Evolutionary conservation across 2,113 vertebrate genomes (phyloP).

Genomic region (Sphaerodactylus townsendi): DNA sequence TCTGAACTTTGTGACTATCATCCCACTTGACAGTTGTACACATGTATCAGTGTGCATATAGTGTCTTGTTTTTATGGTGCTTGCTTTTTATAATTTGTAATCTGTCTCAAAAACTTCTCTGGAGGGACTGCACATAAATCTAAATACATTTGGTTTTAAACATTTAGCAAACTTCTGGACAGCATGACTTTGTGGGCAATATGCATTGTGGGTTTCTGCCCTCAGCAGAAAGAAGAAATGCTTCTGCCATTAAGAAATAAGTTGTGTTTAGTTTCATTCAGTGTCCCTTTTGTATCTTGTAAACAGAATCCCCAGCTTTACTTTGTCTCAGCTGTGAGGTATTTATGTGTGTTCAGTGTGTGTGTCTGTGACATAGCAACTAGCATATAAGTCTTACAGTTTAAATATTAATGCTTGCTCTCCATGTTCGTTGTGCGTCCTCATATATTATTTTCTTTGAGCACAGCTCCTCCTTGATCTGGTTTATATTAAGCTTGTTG

Average conservation of each 20-base stretch:
- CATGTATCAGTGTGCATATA: background rate
- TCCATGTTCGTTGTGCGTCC: background rate
- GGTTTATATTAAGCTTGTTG: conserved; percentile 3
- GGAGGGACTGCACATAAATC: too few species aligned
- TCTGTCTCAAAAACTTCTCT: too few species aligned
- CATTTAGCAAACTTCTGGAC: background rate
- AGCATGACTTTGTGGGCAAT: background rate
- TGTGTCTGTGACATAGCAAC: background rate
- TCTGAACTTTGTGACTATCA: background rate
- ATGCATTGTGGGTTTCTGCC: background rate
- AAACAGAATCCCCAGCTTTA: background rate
- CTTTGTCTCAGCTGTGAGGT: background rate
- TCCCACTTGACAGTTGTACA: too few species aligned
- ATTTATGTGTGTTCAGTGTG: background rate
- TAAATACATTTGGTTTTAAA: background rate
- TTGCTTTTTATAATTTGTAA: too few species aligned
- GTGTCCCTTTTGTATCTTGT: background rate
- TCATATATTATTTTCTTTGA: conserved; percentile 18
- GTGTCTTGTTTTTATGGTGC: background rate
- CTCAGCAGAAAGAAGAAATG: background rate
- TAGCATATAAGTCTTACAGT: background rate
- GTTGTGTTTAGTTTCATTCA: background rate
- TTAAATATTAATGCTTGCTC: conserved; percentile 14
- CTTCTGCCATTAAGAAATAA: background rate
- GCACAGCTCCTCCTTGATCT: background rate